These are phyloP conservation scores for Subanguina moxae DNA, from an alignment of 1,140 invertebrate genomes.

Conservation along the genomic window DNA sequence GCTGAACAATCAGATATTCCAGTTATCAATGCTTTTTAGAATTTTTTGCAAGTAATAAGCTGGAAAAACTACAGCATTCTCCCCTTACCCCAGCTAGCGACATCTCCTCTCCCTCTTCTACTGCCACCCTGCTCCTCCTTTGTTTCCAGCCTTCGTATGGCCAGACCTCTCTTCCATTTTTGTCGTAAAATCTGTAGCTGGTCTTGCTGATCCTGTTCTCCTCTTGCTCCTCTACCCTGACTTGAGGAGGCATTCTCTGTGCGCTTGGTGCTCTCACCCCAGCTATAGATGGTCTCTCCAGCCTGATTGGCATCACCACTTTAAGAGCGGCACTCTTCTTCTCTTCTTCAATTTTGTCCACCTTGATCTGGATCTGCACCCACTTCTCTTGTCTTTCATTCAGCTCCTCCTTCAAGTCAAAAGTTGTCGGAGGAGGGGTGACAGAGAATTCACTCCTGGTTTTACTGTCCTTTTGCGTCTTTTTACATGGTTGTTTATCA, in stretches of 20 bases:
- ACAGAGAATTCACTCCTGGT: background rate
- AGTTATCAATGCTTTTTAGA: too few relatives aligned
- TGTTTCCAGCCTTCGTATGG: constrained; percentile 13
- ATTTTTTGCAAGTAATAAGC: too few relatives aligned
- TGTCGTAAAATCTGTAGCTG: constrained; percentile 6
- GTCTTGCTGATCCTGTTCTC: background rate
- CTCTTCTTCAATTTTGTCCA: background rate
- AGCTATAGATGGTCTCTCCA: background rate
- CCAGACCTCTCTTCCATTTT: constrained; percentile 6
- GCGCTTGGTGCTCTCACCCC: background rate
- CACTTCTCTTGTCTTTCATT: background rate
- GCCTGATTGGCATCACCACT: too few relatives aligned
- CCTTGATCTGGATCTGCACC: background rate
- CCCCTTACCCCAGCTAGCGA: too few relatives aligned
- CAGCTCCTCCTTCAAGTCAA: background rate
- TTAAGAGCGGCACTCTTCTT: too few relatives aligned
- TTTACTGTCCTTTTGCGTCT: background rate
- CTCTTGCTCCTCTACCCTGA: background rate
- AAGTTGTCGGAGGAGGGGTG: background rate
- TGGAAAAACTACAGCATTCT: too few relatives aligned
- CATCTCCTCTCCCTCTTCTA: background rate
- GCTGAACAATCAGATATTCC: too few relatives aligned
- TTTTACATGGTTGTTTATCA: too few relatives aligned
- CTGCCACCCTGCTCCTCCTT: constrained; percentile 10
- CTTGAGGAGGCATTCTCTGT: background rate